phyloP scores from a whole-genome alignment of 2,113 vertebrate genomes.

The Pontoporia blainvillei region DNA sequence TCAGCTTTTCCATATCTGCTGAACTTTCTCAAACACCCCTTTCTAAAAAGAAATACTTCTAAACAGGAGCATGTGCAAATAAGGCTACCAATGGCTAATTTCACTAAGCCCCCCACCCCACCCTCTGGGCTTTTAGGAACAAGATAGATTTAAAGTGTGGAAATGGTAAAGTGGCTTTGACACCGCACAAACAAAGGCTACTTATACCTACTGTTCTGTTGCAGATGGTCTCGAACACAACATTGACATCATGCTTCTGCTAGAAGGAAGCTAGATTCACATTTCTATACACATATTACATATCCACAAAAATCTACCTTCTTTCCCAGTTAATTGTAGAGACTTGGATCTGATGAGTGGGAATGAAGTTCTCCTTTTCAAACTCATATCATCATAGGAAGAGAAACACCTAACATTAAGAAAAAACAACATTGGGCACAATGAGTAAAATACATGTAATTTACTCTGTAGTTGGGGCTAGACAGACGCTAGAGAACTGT shows the following conservation, averaged over 20 bases:
- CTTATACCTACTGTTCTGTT: neutral
- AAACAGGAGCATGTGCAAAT: conserved; percentile 65
- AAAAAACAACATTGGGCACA: conserved; percentile 27
- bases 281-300: neutral
- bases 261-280: neutral
- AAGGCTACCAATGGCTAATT: conserved; percentile 50
- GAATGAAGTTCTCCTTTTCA: conserved; percentile 93
- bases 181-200: conserved; percentile 15
- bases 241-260: neutral
- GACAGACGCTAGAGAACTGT: neutral
- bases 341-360: conserved; percentile 96
- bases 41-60: conserved; percentile 77
- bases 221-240: neutral
- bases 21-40: conserved; percentile 74
- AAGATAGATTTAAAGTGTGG: neutral
- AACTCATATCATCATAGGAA: conserved; percentile 97
- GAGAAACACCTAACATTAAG: conserved; percentile 91
- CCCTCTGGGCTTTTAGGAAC: conserved; percentile 22
- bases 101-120: neutral
- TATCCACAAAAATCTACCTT: conserved; percentile 84
- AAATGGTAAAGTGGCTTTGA: conserved; percentile 2
- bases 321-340: conserved; percentile 91
- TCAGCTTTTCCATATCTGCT: conserved; percentile 71
- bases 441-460: neutral
- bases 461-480: neutral